Conservation (phyloP, 1,140 invertebrate species). For the Musca domestica region DNA sequence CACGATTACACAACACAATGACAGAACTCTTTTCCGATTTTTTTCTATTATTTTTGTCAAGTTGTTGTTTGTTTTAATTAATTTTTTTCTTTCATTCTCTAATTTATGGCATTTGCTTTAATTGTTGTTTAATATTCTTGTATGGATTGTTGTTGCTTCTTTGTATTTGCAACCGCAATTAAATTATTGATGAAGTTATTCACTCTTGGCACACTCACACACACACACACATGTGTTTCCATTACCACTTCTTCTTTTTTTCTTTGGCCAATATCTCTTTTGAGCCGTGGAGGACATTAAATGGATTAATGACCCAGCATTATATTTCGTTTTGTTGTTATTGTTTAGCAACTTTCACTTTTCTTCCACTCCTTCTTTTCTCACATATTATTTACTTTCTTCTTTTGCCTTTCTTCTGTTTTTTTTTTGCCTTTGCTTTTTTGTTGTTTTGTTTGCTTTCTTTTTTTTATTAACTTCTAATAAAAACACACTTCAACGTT, state of each 20-base stretch:
- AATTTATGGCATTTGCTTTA: constrained; percentile 3
- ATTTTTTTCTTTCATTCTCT: neutral
- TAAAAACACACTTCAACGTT: no score
- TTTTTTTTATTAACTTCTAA: constrained; percentile 5
- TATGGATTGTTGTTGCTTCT: neutral
- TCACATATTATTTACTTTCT: neutral
- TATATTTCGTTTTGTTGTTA: neutral
- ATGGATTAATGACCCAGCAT: no score
- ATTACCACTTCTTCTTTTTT: neutral
- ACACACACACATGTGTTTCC: neutral
- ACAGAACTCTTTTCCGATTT: no score
- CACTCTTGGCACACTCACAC: neutral
- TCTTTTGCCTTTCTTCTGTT: neutral
- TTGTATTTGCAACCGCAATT: no score
- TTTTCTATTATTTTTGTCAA: no score
- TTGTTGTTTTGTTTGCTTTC: constrained; percentile 3
- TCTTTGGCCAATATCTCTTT: no score
- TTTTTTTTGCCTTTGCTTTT: neutral
- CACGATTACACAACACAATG: constrained; percentile 11
- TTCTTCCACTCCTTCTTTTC: neutral
- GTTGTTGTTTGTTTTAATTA: constrained; percentile 1
- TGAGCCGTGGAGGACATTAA: no score
- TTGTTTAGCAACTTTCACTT: neutral
- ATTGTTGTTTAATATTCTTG: neutral
- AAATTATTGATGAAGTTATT: no score